Percentiles rank a stretch among this genome's conserved stretches.
phyloP scores from a whole-genome alignment of 1,140 invertebrate species.

The Teleopsis dalmanni region DNA sequence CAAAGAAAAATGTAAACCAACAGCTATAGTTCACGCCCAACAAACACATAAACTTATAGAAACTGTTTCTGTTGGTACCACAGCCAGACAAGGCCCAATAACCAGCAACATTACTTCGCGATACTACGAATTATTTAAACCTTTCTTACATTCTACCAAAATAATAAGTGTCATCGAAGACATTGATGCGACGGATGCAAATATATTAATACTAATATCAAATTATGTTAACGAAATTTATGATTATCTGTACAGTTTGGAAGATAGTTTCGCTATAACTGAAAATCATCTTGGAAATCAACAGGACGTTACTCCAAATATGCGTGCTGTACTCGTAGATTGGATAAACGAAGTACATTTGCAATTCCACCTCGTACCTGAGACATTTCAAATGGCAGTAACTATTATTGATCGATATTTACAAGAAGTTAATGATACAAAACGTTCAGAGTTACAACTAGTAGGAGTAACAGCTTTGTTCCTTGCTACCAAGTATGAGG shows the following conservation, averaged over 20 bases:
- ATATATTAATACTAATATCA: slow-evolving; percentile 68
- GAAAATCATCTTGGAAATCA: slow-evolving; percentile 56
- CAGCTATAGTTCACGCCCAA: background rate
- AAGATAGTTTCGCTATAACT: slow-evolving; percentile 52
- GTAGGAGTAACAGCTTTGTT: slow-evolving; percentile 88
- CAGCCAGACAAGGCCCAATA: background rate
- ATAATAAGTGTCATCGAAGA: slow-evolving; percentile 49
- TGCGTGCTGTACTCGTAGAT: slow-evolving; percentile 83
- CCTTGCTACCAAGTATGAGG: slow-evolving; percentile 92
- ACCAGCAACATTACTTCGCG: background rate
- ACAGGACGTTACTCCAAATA: slow-evolving; percentile 58
- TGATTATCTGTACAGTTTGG: slow-evolving; percentile 60
- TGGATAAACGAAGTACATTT: slow-evolving; percentile 91
- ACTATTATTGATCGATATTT: slow-evolving; percentile 86
- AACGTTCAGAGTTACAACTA: slow-evolving; percentile 69
- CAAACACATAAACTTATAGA: background rate
- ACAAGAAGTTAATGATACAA: slow-evolving; percentile 57
- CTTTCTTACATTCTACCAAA: too few relatives aligned
- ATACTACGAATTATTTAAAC: slow-evolving; percentile 1
- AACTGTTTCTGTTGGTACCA: too few relatives aligned
- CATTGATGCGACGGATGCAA: slow-evolving; percentile 64
- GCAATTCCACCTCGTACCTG: slow-evolving; percentile 79
- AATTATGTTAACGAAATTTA: slow-evolving; percentile 80
- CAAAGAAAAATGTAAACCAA: background rate
- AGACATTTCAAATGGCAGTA: slow-evolving; percentile 85